Evolutionary conservation across 2,113 vertebrate species (phyloP).

Genomic region (Zapus hudsonius): DNA sequence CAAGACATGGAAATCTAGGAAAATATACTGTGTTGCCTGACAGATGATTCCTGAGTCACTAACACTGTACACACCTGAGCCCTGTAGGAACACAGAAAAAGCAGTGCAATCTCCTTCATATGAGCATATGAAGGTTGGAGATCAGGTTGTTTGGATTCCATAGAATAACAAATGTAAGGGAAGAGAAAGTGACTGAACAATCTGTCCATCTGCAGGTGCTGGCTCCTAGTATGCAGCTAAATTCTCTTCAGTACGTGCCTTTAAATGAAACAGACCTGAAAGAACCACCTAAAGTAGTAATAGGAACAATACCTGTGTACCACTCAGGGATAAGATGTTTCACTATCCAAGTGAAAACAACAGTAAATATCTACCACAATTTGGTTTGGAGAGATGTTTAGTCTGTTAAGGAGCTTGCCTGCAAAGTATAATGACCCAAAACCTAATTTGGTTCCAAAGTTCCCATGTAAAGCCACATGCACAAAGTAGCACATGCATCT

Average conservation of each 20-base stretch:
- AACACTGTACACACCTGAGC: too few relatives aligned
- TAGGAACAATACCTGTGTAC: background rate
- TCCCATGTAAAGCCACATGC: too few relatives aligned
- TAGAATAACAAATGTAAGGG: background rate
- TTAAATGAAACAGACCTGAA: background rate
- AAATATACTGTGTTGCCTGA: background rate
- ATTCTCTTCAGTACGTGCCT: background rate
- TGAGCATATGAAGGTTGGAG: background rate
- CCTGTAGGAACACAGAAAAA: background rate
- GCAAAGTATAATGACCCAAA: too few relatives aligned
- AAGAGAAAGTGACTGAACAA: background rate
- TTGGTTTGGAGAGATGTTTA: too few relatives aligned
- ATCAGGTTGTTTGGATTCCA: background rate
- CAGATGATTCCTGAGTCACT: too few relatives aligned
- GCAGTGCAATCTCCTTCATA: fast-evolving
- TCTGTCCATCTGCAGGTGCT: background rate
- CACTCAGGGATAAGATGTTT: background rate
- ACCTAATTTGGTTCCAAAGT: too few relatives aligned
- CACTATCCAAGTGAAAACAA: background rate
- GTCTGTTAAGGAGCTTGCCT: too few relatives aligned
- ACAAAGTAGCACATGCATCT: too few relatives aligned
- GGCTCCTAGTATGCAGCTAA: background rate
- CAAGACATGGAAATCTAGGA: background rate
- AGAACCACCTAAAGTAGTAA: background rate
- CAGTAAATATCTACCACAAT: background rate